Evolutionary conservation across 2,888 invertebrate species (phyloP).

Genomic region (Tenthredo scrophulariae): DNA sequence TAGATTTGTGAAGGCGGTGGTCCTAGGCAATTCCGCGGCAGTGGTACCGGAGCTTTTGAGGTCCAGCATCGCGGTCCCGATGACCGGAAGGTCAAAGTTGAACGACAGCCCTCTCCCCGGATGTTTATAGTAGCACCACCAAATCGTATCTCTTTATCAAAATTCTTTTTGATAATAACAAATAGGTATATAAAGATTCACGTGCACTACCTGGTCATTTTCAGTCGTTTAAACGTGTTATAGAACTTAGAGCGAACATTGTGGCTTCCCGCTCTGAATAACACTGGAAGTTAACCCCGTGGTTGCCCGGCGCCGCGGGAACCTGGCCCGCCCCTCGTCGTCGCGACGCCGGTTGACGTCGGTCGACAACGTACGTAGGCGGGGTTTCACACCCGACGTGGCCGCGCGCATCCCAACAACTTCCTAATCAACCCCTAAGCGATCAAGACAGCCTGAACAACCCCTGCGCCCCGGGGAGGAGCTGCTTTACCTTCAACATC

Average conservation of each 20-base stretch:
- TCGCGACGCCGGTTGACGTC: slow-evolving; percentile 49
- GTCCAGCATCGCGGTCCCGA: slow-evolving; percentile 86
- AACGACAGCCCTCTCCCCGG: slow-evolving; percentile 52
- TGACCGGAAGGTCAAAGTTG: slow-evolving; percentile 46
- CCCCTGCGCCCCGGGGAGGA: slow-evolving; percentile 24
- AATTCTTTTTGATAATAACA: background rate
- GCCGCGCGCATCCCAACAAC: slow-evolving; percentile 52
- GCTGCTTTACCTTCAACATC: slow-evolving; percentile 8
- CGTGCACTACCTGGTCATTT: slow-evolving; percentile 54
- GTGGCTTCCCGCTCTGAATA: slow-evolving; percentile 71
- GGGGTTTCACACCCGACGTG: slow-evolving; percentile 52
- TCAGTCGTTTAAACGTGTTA: slow-evolving; percentile 13
- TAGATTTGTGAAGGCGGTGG: slow-evolving; percentile 95
- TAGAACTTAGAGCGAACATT: slow-evolving; percentile 59
- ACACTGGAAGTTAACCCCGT: slow-evolving; percentile 65
- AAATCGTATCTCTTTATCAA: background rate
- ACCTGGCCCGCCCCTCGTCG: slow-evolving; percentile 53
- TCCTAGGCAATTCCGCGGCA: slow-evolving; percentile 93
- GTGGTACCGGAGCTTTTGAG: slow-evolving; percentile 95
- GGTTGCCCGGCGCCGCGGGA: slow-evolving; percentile 46
- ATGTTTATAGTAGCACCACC: slow-evolving; percentile 42
- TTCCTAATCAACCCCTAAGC: slow-evolving; percentile 49
- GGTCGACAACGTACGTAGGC: slow-evolving; percentile 37
- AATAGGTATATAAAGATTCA: slow-evolving; percentile 18
- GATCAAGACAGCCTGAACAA: slow-evolving; percentile 38